phyloP scores from a whole-genome alignment of 2,888 invertebrate genomes.

The Cephus nigrinus region DNA sequence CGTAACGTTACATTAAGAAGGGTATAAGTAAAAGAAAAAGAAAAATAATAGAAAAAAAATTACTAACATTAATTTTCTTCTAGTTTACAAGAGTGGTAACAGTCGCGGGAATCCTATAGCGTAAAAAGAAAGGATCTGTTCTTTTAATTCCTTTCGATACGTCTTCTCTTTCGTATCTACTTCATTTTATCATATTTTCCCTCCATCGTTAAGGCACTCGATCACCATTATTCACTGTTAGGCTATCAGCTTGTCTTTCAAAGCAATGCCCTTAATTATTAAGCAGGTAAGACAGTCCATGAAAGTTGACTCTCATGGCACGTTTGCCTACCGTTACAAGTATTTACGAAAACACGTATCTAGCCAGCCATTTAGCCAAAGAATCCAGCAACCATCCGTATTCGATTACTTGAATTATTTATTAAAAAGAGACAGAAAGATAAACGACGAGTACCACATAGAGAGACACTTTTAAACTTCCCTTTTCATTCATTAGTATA shows the following conservation, averaged over 20 bases:
- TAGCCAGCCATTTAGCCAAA: background rate
- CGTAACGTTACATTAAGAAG: conserved; percentile 15
- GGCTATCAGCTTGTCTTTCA: background rate
- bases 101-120: background rate
- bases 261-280: background rate
- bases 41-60: background rate
- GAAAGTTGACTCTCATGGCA: background rate
- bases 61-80: conserved; percentile 10
- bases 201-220: background rate
- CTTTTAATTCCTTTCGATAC: background rate
- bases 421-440: background rate
- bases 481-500: background rate
- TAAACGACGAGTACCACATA: background rate
- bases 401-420: background rate
- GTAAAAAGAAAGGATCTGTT: background rate
- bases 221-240: background rate
- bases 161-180: background rate
- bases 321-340: background rate
- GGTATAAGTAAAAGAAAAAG: background rate
- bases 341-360: background rate
- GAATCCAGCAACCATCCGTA: background rate
- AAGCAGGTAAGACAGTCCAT: background rate
- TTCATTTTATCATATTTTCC: background rate
- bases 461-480: background rate
- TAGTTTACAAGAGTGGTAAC: background rate